Percentiles rank a stretch among this genome's conserved stretches.
phyloP scores from a whole-genome alignment of 2,888 invertebrate species.

The Cryptocephalus primarius region DNA sequence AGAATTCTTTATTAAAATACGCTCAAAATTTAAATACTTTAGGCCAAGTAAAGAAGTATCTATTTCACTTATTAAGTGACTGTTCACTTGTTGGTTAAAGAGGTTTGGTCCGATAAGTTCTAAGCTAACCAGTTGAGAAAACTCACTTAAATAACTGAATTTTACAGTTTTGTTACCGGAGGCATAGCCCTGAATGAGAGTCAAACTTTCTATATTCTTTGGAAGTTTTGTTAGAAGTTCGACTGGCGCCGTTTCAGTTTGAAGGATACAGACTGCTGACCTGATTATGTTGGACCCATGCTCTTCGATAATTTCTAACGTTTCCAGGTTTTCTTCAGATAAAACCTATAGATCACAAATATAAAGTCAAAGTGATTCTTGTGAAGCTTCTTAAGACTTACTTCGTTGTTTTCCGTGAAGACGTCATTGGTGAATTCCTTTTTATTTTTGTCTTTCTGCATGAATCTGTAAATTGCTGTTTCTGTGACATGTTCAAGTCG shows the following conservation, averaged over 20 bases:
- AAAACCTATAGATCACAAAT: conserved; percentile 27
- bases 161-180: conserved; percentile 38
- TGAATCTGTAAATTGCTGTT: conserved; percentile 44
- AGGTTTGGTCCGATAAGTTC: conserved; percentile 48
- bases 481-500: conserved; percentile 44
- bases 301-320: conserved; percentile 28
- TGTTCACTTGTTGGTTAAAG: conserved; percentile 21
- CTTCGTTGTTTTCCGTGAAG: conserved; percentile 31
- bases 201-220: conserved; percentile 42
- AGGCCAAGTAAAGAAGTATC: conserved; percentile 39
- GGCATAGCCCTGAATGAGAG: conserved; percentile 46
- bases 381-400: conserved; percentile 15
- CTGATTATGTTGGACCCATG: conserved; percentile 34
- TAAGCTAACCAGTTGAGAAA: conserved; percentile 44
- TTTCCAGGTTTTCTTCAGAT: conserved; percentile 34
- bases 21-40: conserved; percentile 45
- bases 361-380: neutral
- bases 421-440: conserved; percentile 19
- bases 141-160: conserved; percentile 37
- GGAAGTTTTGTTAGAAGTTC: conserved; percentile 38
- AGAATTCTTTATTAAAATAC: conserved; percentile 28
- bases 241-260: conserved; percentile 36
- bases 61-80: conserved; percentile 37
- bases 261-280: conserved; percentile 44
- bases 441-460: conserved; percentile 32